Base-by-base conservation (phyloP, 2,113 vertebrate species). In the Silurus glanis region DNA sequence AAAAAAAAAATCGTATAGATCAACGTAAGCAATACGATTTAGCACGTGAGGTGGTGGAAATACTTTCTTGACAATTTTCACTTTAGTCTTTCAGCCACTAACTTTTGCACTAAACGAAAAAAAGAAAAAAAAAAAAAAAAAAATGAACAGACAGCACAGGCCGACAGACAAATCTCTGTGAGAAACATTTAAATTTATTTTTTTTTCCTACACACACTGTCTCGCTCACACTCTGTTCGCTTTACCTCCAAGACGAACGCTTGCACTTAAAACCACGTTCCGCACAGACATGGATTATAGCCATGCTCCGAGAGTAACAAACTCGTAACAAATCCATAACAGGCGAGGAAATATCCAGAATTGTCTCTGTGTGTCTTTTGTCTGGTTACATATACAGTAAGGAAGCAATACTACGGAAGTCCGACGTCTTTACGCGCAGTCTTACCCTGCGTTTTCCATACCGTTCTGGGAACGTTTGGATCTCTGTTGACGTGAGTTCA, bases 351-450 rank as follows among this genome's bases (percentile, higher is more conserved):
- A 56, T 58, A 19, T 53, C 1, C 0, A 3, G 4, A 10, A 0
- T 49, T 4, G 51, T 69, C 17, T 71, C 3, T 9, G 25, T 51
- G 9, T 16, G 19, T 28, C 2, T 76, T 21, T 76, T 23, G 76
- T 61, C 9, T 53, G 62, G 56, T 6, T 53, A 21, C 10, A n/a
- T 80, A 21, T 59, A 58, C 55, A 58, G 16, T 59, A 23, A 55
- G 59, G 21, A 80, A 89, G 88, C 86, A 87, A 87, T 89, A 87
- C 25, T 9, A 45, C 74, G 56, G 71, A 78, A 53, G 56, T 71
- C 64, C 56, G 51, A 51, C 12, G 45, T 88, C 58, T 58, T 75
- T 19, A 25, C 7, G 64, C 0, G 67, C n/a, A 55, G 76, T 80
- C 55, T 21, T 10, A 9, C n/a, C 6, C 7, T 75, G 69, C 47